These are phyloP conservation scores for Baronia brevicornis DNA, from an alignment of 2,888 invertebrate genomes.

Conservation along the genomic window DNA sequence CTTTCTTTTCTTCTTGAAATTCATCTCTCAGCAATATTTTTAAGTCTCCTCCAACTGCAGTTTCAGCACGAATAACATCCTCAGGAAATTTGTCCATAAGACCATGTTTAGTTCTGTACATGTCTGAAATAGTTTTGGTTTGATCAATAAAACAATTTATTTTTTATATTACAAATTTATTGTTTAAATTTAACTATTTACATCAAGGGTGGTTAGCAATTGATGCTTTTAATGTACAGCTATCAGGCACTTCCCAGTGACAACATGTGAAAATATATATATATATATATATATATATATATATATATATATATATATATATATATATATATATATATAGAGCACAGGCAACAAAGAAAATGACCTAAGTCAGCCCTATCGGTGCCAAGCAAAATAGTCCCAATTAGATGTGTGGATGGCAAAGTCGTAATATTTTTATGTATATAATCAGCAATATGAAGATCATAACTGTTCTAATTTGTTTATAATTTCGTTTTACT, in stretches of 20 bases:
- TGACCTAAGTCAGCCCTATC: too few relatives aligned
- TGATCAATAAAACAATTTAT: background rate
- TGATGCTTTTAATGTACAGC: background rate
- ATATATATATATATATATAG: too few relatives aligned
- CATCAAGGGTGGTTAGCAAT: background rate
- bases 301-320: too few relatives aligned
- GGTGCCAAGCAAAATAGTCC: too few relatives aligned
- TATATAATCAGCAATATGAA: background rate
- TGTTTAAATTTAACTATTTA: background rate
- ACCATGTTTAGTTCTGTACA: conserved; percentile 77
- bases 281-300: too few relatives aligned
- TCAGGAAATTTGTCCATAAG: conserved; percentile 86
- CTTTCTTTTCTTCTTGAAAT: conserved; percentile 60
- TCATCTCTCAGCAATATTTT: conserved; percentile 79
- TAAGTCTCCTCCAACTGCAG: conserved; percentile 80
- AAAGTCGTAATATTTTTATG: too few relatives aligned
- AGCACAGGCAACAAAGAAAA: too few relatives aligned
- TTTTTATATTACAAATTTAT: background rate
- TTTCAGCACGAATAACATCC: conserved; percentile 85
- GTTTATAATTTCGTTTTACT: background rate
- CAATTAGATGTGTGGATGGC: too few relatives aligned
- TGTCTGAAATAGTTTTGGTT: conserved; percentile 57
- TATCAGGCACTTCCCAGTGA: too few relatives aligned
- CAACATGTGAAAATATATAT: too few relatives aligned
- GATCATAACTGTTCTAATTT: background rate